phyloP scores from a whole-genome alignment of 2,113 vertebrate species.

The Neoarius graeffei region DNA sequence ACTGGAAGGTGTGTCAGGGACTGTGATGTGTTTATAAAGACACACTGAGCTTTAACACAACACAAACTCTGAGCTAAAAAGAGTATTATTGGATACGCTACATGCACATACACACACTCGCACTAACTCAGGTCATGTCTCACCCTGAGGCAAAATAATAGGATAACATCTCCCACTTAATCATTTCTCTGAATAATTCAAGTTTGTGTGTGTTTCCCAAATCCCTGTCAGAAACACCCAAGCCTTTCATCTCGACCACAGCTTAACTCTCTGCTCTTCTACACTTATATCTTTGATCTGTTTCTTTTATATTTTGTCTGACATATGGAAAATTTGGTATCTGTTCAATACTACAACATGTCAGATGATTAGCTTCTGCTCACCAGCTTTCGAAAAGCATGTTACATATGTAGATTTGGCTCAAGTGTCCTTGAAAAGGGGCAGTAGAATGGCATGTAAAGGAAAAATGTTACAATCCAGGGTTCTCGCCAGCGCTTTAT shows the following conservation, averaged over 20 bases:
- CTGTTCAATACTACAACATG: neutral
- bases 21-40: neutral
- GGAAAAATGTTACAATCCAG: no score
- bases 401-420: neutral
- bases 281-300: neutral
- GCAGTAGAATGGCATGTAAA: no score
- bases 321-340: neutral
- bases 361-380: neutral
- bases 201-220: constrained; percentile 2
- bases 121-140: neutral
- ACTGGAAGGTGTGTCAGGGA: neutral
- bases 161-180: constrained; percentile 37
- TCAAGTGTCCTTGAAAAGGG: no score
- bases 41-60: neutral
- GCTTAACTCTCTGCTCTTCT: neutral
- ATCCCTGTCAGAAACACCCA: neutral
- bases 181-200: constrained; percentile 49
- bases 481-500: no score
- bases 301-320: neutral
- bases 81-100: neutral
- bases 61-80: neutral
- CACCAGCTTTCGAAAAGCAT: neutral
- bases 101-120: neutral
- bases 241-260: constrained; percentile 15
- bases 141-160: constrained; percentile 5